Base-by-base conservation (phyloP, 2,888 invertebrate genomes). In the Oscheius sp. region DNA sequence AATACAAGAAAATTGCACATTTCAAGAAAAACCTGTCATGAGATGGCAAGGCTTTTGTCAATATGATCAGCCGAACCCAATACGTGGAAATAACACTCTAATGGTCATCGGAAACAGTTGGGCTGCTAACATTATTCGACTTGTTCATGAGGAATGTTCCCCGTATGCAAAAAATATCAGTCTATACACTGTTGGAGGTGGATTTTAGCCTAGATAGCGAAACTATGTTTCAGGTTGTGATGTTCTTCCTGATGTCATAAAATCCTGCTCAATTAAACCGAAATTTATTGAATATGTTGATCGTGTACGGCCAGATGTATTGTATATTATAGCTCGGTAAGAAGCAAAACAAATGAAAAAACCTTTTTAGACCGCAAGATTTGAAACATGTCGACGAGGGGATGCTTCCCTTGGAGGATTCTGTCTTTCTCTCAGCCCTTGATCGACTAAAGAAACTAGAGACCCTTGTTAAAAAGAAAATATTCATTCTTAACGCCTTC, bases 61-160 rank as follows among this genome's bases (percentile, higher is more conserved):
- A 41, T 55, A 55, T 13, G 55, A 55, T 6, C 21, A 55, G 13
- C 55, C 55, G 3, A 21, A 23, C 13, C 55, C 55, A 21, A 21
- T 6, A 7, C 21, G 55, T 5, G 55, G 55, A 21, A 21, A 55
- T 25, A 55, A 55, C 21, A 55, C 55, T 13, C 55, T 61, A 2
- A 61, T 61, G 61, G 23, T 61, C 12, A 43, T 61, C 7, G 61
- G 61, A 18, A 61, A 61, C 43, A 61, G 61, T 21, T 61, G 61
- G 61, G 61, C 61, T 35, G 61, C 61, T 21, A 61, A 61, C n/a
- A 41, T 43, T 18, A 21, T 61, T 5, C 27, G 16, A 35, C 12
- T 61, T 16, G 18, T 41, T 23, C 43, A 61, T 12, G 41, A 61
- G 43, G 61, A 61, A 23, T 61, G 61, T 12, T 18, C 41, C 41